These are phyloP conservation scores for Xestoiulus laeticollis DNA, from an alignment of 2,888 invertebrate genomes.

Conservation along the genomic window DNA sequence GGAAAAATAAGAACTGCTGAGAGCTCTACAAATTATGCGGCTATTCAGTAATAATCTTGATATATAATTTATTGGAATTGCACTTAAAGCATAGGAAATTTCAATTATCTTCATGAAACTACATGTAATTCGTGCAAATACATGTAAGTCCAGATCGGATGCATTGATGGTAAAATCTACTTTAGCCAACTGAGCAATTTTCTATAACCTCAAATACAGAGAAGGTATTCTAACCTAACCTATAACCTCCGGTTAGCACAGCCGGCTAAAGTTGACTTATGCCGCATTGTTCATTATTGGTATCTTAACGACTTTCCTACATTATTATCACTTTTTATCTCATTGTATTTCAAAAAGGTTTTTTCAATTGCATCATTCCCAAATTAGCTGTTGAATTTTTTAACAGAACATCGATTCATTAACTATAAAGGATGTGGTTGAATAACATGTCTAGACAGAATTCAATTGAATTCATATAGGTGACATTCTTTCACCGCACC, in stretches of 20 bases:
- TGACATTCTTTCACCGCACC: slow-evolving; percentile 14
- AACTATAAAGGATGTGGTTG: not conserved
- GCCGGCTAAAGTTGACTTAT: not conserved
- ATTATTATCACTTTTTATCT: not conserved
- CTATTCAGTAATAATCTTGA: not conserved
- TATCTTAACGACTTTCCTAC: not conserved
- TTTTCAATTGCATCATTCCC: not conserved
- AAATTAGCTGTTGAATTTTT: not conserved
- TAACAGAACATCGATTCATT: not conserved
- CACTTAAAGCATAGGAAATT: not conserved
- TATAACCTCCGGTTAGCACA: too few relatives aligned
- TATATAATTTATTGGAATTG: not conserved
- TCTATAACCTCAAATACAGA: too few relatives aligned
- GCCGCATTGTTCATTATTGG: not conserved
- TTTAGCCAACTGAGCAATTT: too few relatives aligned
- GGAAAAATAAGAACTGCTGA: too few relatives aligned
- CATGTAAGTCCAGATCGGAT: too few relatives aligned
- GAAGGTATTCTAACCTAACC: too few relatives aligned
- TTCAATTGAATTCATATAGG: not conserved
- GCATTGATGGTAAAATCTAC: too few relatives aligned
- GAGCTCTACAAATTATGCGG: not conserved
- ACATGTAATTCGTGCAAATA: not conserved
- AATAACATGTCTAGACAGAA: not conserved
- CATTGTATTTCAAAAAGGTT: not conserved
- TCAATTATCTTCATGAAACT: not conserved